Evolutionary conservation across 2,113 vertebrate species (phyloP).

Genomic region (Vulpes ferrilata): DNA sequence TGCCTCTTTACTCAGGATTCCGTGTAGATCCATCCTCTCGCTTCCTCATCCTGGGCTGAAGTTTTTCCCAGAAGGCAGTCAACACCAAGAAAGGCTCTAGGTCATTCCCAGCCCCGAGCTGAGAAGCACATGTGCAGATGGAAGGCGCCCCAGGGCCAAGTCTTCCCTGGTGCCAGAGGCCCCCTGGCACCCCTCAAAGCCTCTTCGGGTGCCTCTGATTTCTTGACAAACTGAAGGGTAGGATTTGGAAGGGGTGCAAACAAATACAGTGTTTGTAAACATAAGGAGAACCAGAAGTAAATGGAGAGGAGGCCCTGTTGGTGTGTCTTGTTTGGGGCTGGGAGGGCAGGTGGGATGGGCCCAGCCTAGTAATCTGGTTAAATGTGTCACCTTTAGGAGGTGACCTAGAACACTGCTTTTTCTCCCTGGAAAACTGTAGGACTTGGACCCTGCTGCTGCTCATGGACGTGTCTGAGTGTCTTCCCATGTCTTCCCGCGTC

Average conservation of each 20-base stretch:
- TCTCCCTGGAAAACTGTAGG: background rate
- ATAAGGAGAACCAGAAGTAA: background rate
- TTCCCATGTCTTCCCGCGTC: background rate
- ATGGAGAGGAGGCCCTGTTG: background rate
- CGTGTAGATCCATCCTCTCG: rapidly evolving
- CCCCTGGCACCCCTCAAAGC: background rate
- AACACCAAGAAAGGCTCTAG: background rate
- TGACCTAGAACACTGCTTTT: background rate
- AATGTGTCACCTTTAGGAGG: background rate
- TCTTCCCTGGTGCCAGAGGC: background rate
- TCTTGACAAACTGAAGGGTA: background rate
- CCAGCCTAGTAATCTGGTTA: rapidly evolving
- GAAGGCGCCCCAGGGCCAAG: rapidly evolving
- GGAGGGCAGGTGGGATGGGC: background rate
- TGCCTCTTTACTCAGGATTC: background rate
- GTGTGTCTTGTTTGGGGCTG: background rate
- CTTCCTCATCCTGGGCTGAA: background rate
- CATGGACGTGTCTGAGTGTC: background rate
- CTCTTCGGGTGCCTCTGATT: rapidly evolving
- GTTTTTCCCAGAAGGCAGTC: background rate
- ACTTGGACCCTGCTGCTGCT: background rate
- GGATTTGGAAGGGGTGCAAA: background rate
- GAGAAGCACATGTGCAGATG: rapidly evolving
- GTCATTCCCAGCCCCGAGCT: background rate
- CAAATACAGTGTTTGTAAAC: background rate